Base-by-base conservation (phyloP, 2,888 invertebrate genomes). In the Neoitamus cyanurus region DNA sequence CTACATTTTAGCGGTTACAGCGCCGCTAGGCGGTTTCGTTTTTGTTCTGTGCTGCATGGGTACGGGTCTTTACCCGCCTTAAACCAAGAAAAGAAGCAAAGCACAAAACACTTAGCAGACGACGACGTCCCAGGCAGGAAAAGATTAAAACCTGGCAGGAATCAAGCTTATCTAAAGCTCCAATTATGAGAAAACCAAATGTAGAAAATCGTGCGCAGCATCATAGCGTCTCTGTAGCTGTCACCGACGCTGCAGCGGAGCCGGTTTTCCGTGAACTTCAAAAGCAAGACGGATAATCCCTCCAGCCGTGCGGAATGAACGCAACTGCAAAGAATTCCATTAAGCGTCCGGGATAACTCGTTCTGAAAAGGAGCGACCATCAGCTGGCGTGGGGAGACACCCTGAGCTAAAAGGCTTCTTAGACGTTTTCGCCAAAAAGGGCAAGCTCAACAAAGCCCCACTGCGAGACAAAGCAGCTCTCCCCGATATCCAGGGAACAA, bases 241-340 rank as follows among this genome's bases (percentile, higher is more conserved):
- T n/a, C 15, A 5, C 42, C 6, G 58, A 1, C 9, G 25, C 58
- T 15, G 25, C 20, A 58, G n/a, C 1, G 25, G 25, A 25, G 58
- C 58, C 7, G 58, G 58, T 58, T 58, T 20, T 48, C 25, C 20
- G 25, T 1, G 58, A 15, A 58, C 7, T 20, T 58, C 58, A 37
- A 72, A 36, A 20, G 20, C 5, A 36, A 37, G 36, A 73, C 20
- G 34, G 34, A 73, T 34, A 73, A 73, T 73, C 73, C 73, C 34
- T 34, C 34, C 31, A 36, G 20, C 73, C 73, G 36, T 34, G 73
- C 34, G 36, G 73, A 73, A 73, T 37, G 31, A 73, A 36, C 34
- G 73, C 73, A 73, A 73, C 36, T 36, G 34, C 73, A 31, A 73
- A 36, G 73, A 73, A 73, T 73, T 73, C 31, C 73, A 73, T 73